Evolutionary conservation across 2,113 vertebrate species (phyloP), one percentile per base, ranked within the genome.

Genomic region (Lamprotornis superbus): DNA sequence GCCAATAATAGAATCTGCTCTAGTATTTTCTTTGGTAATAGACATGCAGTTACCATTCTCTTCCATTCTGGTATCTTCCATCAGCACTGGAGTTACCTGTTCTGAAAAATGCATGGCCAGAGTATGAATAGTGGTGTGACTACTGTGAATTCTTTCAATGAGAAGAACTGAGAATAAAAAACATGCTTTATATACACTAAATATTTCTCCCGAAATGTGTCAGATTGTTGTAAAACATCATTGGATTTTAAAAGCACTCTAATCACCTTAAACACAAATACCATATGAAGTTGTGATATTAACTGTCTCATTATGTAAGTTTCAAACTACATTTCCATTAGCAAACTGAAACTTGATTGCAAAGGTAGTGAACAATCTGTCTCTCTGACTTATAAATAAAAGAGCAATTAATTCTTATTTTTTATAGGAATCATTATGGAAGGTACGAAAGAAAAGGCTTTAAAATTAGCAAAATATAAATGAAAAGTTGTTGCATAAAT

Each of bases 401-500:
- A 93, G 30, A 77, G 6, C 13, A 79, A 76, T 90, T 83, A 0
- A 40, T 83, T 92, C 39, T 89, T 83, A 76, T 76, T 91, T 92
- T 56, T 68, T 92, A 73, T 78, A 83, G 52, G 12, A 46, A 59
- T 95, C 20, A 76, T 92, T 89, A 94, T 33, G 7, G 50, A 83
- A 94, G 52, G 75, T 42, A 74, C 47, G 75, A 64, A 89, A 94
- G 67, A 87, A 93, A 89, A 85, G 8, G 6, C 21, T 73, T 94
- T 94, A 85, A 94, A 96, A 93, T 93, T 89, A 91, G 27, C 22
- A 76, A 94, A 95, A 91, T 44, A 8, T 64, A 92, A 88, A 68
- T 33, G 16, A 88, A 35, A 30, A 81, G 33, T 84, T 96, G 81
- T 89, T 87, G 59, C 65, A 86, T 91, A 94, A 96, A 95, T 89